phyloP scores from a whole-genome alignment of 2,797 vertebrate genomes.

The Zalophus californianus region DNA sequence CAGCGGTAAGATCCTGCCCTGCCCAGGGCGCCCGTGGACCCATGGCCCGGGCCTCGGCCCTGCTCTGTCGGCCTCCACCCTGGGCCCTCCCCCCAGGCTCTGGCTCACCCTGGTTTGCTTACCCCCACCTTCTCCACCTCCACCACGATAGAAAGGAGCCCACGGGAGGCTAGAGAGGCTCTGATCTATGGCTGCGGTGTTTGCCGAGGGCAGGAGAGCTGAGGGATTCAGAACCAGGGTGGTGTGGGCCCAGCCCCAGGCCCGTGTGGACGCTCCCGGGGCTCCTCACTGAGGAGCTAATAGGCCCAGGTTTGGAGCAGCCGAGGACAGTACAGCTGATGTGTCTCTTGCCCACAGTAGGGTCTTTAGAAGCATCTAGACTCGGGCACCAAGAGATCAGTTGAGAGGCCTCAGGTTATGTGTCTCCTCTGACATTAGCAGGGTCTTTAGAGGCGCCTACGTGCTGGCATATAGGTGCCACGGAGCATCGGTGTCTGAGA shows the following conservation, averaged over 20 bases:
- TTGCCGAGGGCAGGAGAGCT: not conserved
- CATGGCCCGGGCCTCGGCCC: not conserved
- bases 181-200: not conserved
- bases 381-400: not conserved
- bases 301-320: not conserved
- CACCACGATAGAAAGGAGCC: not conserved
- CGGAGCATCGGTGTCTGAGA: not conserved
- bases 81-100: not conserved
- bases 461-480: fast-evolving
- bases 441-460: not conserved
- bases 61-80: too few relatives aligned
- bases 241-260: not conserved
- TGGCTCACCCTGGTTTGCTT: not conserved
- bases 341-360: not conserved
- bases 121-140: not conserved
- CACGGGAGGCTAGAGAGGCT: not conserved
- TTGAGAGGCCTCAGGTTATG: not conserved
- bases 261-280: not conserved
- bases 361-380: not conserved
- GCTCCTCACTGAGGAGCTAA: slow-evolving; percentile 57
- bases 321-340: too few relatives aligned
- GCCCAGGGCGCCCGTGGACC: too few relatives aligned
- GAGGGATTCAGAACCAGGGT: not conserved
- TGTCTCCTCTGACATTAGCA: not conserved
- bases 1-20: not conserved